Evolutionary conservation across 2,888 invertebrate species (phyloP).

Genomic region (Erebia epiphron): DNA sequence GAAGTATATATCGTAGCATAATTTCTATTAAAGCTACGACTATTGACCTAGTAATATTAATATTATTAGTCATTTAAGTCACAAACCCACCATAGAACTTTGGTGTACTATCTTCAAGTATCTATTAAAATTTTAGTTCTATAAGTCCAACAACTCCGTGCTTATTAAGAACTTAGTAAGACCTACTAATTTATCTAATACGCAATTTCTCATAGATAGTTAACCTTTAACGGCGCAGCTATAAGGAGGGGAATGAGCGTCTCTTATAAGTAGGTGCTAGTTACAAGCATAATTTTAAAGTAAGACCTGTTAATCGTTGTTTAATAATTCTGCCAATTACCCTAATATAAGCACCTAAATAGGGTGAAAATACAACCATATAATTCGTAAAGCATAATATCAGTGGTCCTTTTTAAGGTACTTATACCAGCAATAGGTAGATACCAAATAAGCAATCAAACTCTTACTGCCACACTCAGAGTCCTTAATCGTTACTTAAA

Average conservation of each 20-base stretch:
- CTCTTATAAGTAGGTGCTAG: not conserved
- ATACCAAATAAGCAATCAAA: no score
- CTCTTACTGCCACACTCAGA: no score
- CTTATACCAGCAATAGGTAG: no score
- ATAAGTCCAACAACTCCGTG: conserved; percentile 9
- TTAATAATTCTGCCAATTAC: not conserved
- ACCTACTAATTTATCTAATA: conserved; percentile 14
- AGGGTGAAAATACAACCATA: no score
- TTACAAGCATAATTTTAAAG: not conserved
- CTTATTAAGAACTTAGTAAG: conserved; percentile 14
- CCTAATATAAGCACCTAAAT: no score
- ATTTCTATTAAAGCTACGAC: no score
- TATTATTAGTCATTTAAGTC: not conserved
- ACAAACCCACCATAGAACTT: conserved; percentile 9
- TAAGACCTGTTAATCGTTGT: not conserved
- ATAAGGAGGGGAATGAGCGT: not conserved
- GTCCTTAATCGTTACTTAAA: no score
- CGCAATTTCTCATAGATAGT: conserved; percentile 17
- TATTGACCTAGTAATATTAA: not conserved
- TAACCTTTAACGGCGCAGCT: conserved; percentile 12
- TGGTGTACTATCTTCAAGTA: conserved; percentile 8
- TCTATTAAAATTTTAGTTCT: conserved; percentile 3
- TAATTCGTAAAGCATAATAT: no score
- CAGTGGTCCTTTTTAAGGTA: no score
- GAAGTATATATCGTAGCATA: no score